These are phyloP conservation scores for Zaprionus nigranus DNA, from an alignment of 1,140 invertebrate species.

Conservation along the genomic window DNA sequence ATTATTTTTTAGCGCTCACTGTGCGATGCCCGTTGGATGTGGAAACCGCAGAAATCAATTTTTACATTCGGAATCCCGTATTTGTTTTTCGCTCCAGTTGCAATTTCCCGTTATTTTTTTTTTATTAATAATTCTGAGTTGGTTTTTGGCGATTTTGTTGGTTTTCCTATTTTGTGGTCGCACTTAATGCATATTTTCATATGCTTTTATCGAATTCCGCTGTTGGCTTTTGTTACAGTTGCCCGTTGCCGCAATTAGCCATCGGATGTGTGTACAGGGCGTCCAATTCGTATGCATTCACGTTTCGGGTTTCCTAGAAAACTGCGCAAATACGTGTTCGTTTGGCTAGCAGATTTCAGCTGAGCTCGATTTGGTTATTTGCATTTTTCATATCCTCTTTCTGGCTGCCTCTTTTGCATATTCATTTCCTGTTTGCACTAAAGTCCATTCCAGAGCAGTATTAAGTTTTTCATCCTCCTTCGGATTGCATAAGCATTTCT, in stretches of 20 bases:
- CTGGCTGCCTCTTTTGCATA: slow-evolving; percentile 64
- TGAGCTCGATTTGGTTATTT: slow-evolving; percentile 78
- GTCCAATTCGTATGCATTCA: slow-evolving; percentile 53
- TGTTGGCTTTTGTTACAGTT: slow-evolving; percentile 44
- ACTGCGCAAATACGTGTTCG: slow-evolving; percentile 56
- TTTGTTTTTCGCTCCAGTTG: slow-evolving; percentile 44
- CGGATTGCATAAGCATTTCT: background rate
- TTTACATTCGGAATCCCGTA: slow-evolving; percentile 64
- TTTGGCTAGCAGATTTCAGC: slow-evolving; percentile 60
- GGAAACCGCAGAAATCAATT: slow-evolving; percentile 77
- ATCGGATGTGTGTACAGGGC: slow-evolving; percentile 50
- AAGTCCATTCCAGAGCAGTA: slow-evolving; percentile 36
- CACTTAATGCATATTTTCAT: slow-evolving; percentile 77
- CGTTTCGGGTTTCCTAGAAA: slow-evolving; percentile 29
- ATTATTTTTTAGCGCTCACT: slow-evolving; percentile 32
- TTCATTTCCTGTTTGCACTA: slow-evolving; percentile 73
- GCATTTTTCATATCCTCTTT: slow-evolving; percentile 79
- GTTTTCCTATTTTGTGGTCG: slow-evolving; percentile 71
- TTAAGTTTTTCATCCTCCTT: background rate
- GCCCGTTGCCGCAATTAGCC: slow-evolving; percentile 67
- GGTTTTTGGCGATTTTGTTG: slow-evolving; percentile 37
- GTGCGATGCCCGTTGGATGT: slow-evolving; percentile 52
- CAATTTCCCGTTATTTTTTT: slow-evolving; percentile 64
- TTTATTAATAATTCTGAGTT: slow-evolving; percentile 37
- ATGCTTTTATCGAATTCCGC: slow-evolving; percentile 34